A percentile compares a stretch with the other conserved stretches of the same genome.
Evolutionary conservation across 2,888 invertebrate species (phyloP).

Genomic region (Pocota personata): DNA sequence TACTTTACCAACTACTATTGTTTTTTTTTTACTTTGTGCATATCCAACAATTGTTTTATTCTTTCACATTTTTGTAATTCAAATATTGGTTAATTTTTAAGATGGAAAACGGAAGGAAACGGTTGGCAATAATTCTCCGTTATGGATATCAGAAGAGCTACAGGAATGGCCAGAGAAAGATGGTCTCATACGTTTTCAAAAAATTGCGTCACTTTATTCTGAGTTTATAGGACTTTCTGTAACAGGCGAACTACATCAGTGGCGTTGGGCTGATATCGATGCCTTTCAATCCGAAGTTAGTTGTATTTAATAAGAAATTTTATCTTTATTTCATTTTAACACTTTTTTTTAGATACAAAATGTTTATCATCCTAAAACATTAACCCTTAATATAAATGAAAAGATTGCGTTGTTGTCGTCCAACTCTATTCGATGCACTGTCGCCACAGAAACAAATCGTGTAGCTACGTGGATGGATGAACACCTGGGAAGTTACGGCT

Average conservation of each 20-base stretch:
- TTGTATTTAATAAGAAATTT: background rate
- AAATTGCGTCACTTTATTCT: slow-evolving; percentile 96
- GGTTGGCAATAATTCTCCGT: slow-evolving; percentile 88
- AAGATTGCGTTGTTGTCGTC: slow-evolving; percentile 93
- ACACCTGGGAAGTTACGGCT: slow-evolving; percentile 88
- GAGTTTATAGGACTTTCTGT: slow-evolving; percentile 96
- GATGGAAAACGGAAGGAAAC: slow-evolving; percentile 93
- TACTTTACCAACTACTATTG: too few species aligned
- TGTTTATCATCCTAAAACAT: slow-evolving; percentile 94
- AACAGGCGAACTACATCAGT: slow-evolving; percentile 95
- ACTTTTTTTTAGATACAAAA: slow-evolving; percentile 85
- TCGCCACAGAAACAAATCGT: slow-evolving; percentile 94
- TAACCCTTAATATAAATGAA: slow-evolving; percentile 90
- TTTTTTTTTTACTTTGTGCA: too few species aligned
- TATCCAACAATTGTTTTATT: too few species aligned
- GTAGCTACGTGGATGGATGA: slow-evolving; percentile 98
- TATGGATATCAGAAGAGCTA: slow-evolving; percentile 97
- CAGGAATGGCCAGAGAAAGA: slow-evolving; percentile 95
- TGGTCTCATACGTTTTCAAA: slow-evolving; percentile 88
- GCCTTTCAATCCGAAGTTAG: slow-evolving; percentile 91
- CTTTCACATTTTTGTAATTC: too few species aligned
- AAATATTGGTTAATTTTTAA: slow-evolving; percentile 77
- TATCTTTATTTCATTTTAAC: background rate
- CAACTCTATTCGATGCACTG: slow-evolving; percentile 94
- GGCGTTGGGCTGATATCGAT: slow-evolving; percentile 97